Evolutionary conservation across 2,888 invertebrate species (phyloP).

Genomic region (Eristalis intricaria): DNA sequence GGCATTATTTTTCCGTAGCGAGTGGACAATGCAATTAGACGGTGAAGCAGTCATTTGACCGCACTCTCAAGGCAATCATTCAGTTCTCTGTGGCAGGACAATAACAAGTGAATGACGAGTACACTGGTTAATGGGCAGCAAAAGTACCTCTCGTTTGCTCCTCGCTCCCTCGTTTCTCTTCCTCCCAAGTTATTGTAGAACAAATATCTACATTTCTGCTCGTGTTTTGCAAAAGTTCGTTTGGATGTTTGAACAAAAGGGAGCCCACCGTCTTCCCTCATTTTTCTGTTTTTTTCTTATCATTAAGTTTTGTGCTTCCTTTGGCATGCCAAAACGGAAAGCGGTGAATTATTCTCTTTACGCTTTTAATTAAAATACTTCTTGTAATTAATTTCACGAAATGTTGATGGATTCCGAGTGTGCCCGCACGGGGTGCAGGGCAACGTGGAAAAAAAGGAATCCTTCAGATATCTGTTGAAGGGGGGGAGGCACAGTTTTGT

Average conservation of each 20-base stretch:
- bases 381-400: conserved; percentile 36
- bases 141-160: conserved; percentile 3
- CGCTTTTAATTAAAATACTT: conserved; percentile 53
- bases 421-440: neutral
- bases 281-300: neutral
- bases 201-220: neutral
- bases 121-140: conserved; percentile 17
- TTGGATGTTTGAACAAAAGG: neutral
- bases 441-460: neutral
- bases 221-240: neutral
- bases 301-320: neutral
- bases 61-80: neutral
- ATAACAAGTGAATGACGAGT: conserved; percentile 23
- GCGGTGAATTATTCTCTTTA: conserved; percentile 27
- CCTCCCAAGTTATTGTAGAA: neutral
- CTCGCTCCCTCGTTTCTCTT: neutral
- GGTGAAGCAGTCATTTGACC: conserved; percentile 43
- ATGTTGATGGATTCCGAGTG: neutral
- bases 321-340: neutral
- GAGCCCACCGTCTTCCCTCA: neutral
- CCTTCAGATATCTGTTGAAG: neutral
- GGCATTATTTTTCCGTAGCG: conserved; percentile 17
- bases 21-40: conserved; percentile 60
- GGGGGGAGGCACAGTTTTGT: neutral
- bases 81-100: neutral